Evolutionary conservation across 2,888 invertebrate genomes (phyloP), one percentile per base, ranked within the genome.

Genomic region (Drosophila kuntzei): DNA sequence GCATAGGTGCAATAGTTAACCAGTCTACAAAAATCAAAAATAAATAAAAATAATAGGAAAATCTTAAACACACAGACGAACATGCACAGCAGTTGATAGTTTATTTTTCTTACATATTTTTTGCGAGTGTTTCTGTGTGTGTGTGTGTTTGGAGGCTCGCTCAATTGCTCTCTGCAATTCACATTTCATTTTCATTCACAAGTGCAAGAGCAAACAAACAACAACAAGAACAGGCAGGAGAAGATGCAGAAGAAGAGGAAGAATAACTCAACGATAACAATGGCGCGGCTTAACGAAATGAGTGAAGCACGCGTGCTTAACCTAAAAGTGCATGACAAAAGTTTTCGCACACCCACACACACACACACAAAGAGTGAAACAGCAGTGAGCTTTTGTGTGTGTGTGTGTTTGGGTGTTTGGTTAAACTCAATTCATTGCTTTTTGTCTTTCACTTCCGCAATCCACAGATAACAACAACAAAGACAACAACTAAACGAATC

Each of bases 241-340:
- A 39, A 46, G 25, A 2, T 29, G 27, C 0, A 6, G 46, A 1
- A 12, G 29, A 6, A 29, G 46, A 18, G 7, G 12, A 18, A 47
- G 18, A 51, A 41, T 49, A 71, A 62, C 41, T 54, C 54, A 71
- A 53, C 47, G 63, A 49, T 18, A 71, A 78, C 76, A 76, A 71
- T 67, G 54, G 50, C 18, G 73, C 63, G 70, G 55, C 72, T 76
- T 76, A 76, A 70, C 62, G 44, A 84, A 79, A 68, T 76, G 82
- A 84, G 82, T 79, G 82, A 80, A 85, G 71, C n/a, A n/a, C 79
- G 85, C 61, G 85, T 85, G 83, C 83, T 83, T 83, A 83, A 83
- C 83, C 85, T 85, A 83, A 85, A 83, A 85, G 74, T 80, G 75
- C 72, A 82, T 71, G 74, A 77, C 74, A 77, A 77, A 74, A 77